Conservation (phyloP, 2,888 invertebrate genomes). For the Dynastes maya region DNA sequence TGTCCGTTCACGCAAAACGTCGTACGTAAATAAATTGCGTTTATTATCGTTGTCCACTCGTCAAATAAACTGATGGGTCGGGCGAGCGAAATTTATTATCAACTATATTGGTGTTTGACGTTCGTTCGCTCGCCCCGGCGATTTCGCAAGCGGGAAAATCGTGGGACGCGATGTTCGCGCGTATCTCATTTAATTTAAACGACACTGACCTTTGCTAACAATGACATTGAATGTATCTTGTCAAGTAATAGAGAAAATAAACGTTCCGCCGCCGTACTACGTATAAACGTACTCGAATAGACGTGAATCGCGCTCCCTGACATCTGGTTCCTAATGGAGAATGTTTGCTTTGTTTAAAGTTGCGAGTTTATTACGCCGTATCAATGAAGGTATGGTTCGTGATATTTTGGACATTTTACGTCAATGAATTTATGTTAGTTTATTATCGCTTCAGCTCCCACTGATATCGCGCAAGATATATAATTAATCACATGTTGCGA, state of each 20-base stretch:
- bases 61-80: constrained; percentile 1
- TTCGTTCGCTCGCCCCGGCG: neutral
- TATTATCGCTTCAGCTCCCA: neutral
- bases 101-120: neutral
- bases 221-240: constrained; percentile 25
- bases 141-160: constrained; percentile 8
- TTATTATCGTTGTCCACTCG: constrained; percentile 23
- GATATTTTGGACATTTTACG: no score
- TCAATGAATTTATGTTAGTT: no score
- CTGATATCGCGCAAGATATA: neutral
- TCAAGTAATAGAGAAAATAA: constrained; percentile 29
- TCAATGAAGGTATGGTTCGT: neutral
- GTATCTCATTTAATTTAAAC: constrained; percentile 22
- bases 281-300: neutral
- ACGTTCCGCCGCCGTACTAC: constrained; percentile 1
- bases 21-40: constrained; percentile 14
- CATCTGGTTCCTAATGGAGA: constrained; percentile 11
- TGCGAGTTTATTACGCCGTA: neutral
- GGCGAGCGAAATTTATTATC: constrained; percentile 14
- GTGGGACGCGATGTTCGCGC: neutral
- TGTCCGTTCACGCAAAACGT: constrained; percentile 25
- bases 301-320: constrained; percentile 10
- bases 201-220: constrained; percentile 38
- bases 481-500: neutral
- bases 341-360: constrained; percentile 2